These are phyloP conservation scores for Wiebesia pumilae DNA, from an alignment of 1,140 invertebrate genomes.

Conservation along the genomic window DNA sequence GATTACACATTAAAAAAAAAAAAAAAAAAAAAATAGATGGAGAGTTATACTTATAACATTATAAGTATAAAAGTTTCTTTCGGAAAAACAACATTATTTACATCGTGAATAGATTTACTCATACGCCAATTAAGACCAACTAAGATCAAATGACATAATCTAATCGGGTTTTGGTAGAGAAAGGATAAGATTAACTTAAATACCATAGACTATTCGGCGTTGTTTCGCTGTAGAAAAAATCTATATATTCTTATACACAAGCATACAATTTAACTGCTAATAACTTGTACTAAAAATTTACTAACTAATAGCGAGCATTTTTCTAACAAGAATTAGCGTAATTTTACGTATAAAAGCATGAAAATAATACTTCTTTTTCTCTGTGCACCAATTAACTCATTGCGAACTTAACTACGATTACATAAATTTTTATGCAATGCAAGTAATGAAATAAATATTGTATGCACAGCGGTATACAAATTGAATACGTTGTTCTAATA, in stretches of 20 bases:
- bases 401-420: slow-evolving; percentile 23
- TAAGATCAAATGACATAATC: neutral
- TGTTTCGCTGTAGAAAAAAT: neutral
- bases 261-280: neutral
- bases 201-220: neutral
- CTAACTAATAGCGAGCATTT: neutral
- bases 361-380: slow-evolving; percentile 24
- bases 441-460: slow-evolving; percentile 25
- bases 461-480: neutral
- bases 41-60: too few relatives aligned
- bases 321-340: neutral
- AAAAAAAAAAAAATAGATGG: too few relatives aligned
- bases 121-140: neutral
- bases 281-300: neutral
- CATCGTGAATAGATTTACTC: neutral
- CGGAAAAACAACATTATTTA: neutral
- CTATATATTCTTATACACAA: too few relatives aligned
- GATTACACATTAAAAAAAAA: too few relatives aligned
- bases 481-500: slow-evolving; percentile 5
- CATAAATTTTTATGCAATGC: slow-evolving; percentile 41
- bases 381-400: slow-evolving; percentile 12
- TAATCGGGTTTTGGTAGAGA: neutral
- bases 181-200: neutral
- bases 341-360: slow-evolving; percentile 16
- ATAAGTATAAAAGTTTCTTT: too few relatives aligned